These are phyloP conservation scores for Tetramorium bicarinatum DNA, from an alignment of 2,888 invertebrate species.

Conservation along the genomic window DNA sequence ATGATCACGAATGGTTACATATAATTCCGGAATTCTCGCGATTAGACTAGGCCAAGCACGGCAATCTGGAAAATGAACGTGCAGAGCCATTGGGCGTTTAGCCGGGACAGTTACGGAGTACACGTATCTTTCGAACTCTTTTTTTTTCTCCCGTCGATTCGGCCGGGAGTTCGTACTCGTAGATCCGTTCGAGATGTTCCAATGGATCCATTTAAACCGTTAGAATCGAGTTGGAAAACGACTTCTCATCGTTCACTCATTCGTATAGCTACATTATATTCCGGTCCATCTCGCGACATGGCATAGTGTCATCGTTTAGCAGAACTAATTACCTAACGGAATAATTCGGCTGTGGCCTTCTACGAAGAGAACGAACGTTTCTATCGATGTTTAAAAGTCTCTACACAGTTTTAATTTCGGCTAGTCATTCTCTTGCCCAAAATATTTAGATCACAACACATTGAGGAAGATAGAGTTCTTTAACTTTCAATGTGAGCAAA, in stretches of 20 bases:
- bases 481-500: not conserved
- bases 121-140: not conserved
- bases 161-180: not conserved
- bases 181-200: conserved; percentile 30
- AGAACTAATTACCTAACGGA: conserved; percentile 54
- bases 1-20: conserved; percentile 21
- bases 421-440: not conserved
- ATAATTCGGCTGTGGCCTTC: conserved; percentile 12
- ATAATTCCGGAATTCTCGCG: conserved; percentile 31
- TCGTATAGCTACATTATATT: conserved; percentile 36
- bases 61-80: not conserved
- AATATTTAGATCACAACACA: conserved; percentile 15
- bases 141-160: not conserved
- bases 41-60: not conserved
- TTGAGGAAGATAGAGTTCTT: not conserved
- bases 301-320: conserved; percentile 46
- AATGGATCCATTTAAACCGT: conserved; percentile 43
- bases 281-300: conserved; percentile 6
- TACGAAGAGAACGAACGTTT: not conserved
- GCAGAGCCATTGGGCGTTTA: not conserved
- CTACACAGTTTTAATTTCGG: not conserved
- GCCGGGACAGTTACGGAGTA: conserved; percentile 18
- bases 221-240: conserved; percentile 31
- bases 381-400: conserved; percentile 11
- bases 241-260: conserved; percentile 43